Conservation (phyloP, 2,888 invertebrate genomes). For the Drosophila hawaiiensis region DNA sequence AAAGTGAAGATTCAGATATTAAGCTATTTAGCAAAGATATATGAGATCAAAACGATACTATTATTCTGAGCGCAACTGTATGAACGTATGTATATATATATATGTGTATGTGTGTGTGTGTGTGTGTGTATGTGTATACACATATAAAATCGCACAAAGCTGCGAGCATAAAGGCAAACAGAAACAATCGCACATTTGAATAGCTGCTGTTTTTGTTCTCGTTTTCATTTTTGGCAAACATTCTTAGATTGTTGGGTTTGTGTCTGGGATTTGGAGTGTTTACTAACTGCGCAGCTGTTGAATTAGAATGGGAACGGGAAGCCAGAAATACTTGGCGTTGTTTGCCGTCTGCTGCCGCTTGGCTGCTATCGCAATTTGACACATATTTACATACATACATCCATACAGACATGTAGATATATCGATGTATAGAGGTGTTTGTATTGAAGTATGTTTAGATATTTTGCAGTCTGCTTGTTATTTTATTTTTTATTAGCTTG, state of each 20-base stretch:
- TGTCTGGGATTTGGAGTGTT: conserved; percentile 5
- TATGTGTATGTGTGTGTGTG: neutral
- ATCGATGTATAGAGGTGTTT: neutral
- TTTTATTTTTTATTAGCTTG: conserved; percentile 19
- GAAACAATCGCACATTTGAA: conserved; percentile 16
- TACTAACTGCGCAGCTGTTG: conserved; percentile 43
- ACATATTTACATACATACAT: conserved; percentile 1
- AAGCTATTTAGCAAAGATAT: neutral
- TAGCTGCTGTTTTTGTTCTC: neutral
- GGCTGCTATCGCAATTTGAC: conserved; percentile 9
- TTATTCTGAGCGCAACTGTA: neutral
- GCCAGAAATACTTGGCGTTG: conserved; percentile 35
- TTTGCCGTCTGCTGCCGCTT: conserved; percentile 5
- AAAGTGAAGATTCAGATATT: neutral
- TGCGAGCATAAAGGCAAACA: conserved; percentile 24
- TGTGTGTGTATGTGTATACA: neutral
- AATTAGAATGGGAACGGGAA: conserved; percentile 39
- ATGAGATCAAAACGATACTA: neutral
- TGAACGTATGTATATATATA: neutral
- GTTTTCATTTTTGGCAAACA: conserved; percentile 21
- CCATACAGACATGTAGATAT: neutral
- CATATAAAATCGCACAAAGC: neutral
- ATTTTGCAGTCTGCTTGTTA: conserved; percentile 37
- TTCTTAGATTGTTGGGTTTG: conserved; percentile 13
- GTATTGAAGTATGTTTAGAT: conserved; percentile 10